These are phyloP conservation scores for Oreochromis niloticus DNA, from an alignment of 2,113 vertebrate species.

Conservation along the genomic window DNA sequence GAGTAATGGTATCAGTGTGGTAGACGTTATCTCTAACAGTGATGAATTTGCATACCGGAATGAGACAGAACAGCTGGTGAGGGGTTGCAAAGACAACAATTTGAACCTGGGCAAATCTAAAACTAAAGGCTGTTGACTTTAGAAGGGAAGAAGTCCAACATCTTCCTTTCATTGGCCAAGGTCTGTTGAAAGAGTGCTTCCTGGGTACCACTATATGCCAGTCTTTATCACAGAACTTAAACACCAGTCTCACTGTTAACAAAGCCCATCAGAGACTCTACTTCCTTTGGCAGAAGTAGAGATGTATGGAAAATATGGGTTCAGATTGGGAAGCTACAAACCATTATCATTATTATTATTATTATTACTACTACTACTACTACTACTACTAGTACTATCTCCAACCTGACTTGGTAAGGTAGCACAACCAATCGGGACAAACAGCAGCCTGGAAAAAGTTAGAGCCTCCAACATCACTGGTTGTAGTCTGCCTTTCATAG, in stretches of 20 bases:
- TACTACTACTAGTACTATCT: no score
- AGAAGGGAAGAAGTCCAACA: not conserved
- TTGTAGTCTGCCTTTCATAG: not conserved
- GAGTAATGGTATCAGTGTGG: not conserved
- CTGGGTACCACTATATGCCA: rapidly evolving
- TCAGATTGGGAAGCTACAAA: not conserved
- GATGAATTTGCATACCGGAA: not conserved
- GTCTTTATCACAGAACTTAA: not conserved
- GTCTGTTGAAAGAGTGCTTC: not conserved
- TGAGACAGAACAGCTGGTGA: not conserved
- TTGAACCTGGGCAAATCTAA: not conserved
- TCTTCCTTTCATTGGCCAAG: not conserved
- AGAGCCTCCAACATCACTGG: not conserved
- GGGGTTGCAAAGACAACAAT: not conserved
- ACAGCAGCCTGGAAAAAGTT: not conserved
- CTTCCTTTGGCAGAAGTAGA: not conserved
- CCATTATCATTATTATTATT: not conserved
- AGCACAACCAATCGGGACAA: not conserved
- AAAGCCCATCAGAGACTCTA: not conserved
- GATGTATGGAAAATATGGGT: not conserved
- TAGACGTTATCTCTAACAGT: not conserved
- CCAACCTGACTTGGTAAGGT: not conserved
- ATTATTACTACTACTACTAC: no score
- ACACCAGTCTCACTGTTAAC: not conserved
- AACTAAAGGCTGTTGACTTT: not conserved